Evolutionary conservation across 2,113 vertebrate genomes (phyloP).

Genomic region (Microcebus griseorufus): DNA sequence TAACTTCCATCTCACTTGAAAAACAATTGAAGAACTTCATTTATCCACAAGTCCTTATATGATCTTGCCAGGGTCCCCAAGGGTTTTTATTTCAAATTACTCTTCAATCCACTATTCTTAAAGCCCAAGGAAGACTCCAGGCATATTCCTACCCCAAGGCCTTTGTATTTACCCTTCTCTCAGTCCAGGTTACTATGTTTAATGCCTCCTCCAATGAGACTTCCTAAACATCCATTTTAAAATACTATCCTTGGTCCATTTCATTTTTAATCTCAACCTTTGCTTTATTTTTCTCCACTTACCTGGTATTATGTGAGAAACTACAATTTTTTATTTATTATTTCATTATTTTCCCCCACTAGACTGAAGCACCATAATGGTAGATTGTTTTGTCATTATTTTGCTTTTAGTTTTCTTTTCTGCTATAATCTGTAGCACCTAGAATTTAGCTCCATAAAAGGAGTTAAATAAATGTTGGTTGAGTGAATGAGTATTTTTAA

Average conservation of each 20-base stretch:
- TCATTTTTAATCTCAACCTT: neutral
- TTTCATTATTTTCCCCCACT: neutral
- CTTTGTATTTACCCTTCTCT: neutral
- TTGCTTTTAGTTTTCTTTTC: neutral
- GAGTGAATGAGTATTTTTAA: conserved; percentile 38
- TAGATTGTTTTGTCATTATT: neutral
- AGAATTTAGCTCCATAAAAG: neutral
- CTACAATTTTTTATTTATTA: neutral
- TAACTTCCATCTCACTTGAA: neutral
- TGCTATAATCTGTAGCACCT: neutral
- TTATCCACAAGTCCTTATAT: neutral
- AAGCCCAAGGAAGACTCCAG: neutral
- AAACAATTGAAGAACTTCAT: neutral
- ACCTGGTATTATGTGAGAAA: neutral
- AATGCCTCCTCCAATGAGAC: neutral
- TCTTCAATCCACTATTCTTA: neutral
- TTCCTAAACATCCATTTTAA: neutral
- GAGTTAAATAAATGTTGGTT: neutral
- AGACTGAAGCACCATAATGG: neutral
- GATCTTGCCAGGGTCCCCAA: neutral
- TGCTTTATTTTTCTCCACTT: neutral
- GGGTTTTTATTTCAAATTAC: too few species aligned
- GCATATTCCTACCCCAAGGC: neutral
- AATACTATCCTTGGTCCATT: neutral
- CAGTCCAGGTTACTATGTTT: neutral